These are phyloP conservation scores for Amiota minor DNA, from an alignment of 2,888 invertebrate species.

Conservation along the genomic window DNA sequence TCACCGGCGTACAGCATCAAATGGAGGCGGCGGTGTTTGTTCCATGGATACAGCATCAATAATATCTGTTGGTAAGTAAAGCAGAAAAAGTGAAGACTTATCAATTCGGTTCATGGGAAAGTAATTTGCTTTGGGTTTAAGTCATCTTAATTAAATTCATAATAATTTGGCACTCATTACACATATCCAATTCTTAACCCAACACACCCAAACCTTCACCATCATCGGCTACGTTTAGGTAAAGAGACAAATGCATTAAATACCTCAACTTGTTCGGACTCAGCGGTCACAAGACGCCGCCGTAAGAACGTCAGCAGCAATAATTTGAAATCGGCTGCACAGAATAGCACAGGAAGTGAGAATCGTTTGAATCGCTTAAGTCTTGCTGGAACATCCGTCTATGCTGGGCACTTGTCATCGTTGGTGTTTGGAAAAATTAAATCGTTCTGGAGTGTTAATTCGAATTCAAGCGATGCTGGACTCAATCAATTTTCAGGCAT, in stretches of 20 bases:
- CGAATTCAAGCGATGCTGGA: conserved; percentile 81
- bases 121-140: neutral
- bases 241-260: conserved; percentile 70
- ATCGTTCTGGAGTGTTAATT: conserved; percentile 87
- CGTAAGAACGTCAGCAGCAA: conserved; percentile 70
- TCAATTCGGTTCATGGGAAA: no score
- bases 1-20: conserved; percentile 70
- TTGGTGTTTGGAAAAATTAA: conserved; percentile 90
- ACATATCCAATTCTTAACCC: neutral
- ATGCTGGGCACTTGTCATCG: conserved; percentile 71
- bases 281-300: conserved; percentile 70
- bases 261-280: conserved; percentile 73
- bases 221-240: conserved; percentile 45
- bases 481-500: conserved; percentile 88
- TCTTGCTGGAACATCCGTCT: conserved; percentile 71
- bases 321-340: conserved; percentile 58
- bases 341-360: conserved; percentile 65
- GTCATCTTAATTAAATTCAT: neutral
- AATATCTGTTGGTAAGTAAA: conserved; percentile 68
- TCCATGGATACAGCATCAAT: conserved; percentile 70
- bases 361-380: conserved; percentile 72
- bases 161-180: no score
- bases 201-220: conserved; percentile 25
- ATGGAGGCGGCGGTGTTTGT: conserved; percentile 71
- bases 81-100: no score